Conservation (phyloP, 2,888 invertebrate species). For the Metopia argyrocephala region DNA sequence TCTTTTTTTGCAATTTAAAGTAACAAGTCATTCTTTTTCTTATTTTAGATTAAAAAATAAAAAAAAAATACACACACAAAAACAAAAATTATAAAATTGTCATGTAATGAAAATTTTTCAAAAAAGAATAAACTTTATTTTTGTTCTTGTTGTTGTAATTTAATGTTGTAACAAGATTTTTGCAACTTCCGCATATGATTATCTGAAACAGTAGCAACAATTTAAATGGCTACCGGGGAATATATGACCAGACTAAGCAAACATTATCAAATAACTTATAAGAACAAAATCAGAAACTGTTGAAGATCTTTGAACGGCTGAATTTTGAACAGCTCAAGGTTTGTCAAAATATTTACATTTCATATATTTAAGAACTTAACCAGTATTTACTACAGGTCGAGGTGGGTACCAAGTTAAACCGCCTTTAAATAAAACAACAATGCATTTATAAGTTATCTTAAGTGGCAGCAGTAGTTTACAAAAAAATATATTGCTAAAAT, state of each 20-base stretch:
- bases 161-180: conserved; percentile 42
- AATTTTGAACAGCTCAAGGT: too few relatives aligned
- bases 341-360: too few relatives aligned
- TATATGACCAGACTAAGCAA: not conserved
- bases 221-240: not conserved
- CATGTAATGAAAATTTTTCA: conserved; percentile 27
- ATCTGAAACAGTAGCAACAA: conserved; percentile 7
- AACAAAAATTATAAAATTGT: not conserved
- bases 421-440: too few relatives aligned
- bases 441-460: too few relatives aligned
- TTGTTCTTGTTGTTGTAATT: conserved; percentile 21
- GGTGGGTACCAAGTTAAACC: too few relatives aligned
- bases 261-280: too few relatives aligned
- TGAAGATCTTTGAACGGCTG: too few relatives aligned
- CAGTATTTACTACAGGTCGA: too few relatives aligned
- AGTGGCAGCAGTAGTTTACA: too few relatives aligned
- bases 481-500: too few relatives aligned
- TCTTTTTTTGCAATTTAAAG: conserved; percentile 35
- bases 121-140: conserved; percentile 18
- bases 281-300: too few relatives aligned
- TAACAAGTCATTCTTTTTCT: conserved; percentile 41
- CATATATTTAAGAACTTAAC: too few relatives aligned
- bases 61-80: not conserved
- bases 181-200: conserved; percentile 48
- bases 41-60: conserved; percentile 1